Conservation (phyloP, 2,113 vertebrate genomes). For the Pterocles gutturalis region DNA sequence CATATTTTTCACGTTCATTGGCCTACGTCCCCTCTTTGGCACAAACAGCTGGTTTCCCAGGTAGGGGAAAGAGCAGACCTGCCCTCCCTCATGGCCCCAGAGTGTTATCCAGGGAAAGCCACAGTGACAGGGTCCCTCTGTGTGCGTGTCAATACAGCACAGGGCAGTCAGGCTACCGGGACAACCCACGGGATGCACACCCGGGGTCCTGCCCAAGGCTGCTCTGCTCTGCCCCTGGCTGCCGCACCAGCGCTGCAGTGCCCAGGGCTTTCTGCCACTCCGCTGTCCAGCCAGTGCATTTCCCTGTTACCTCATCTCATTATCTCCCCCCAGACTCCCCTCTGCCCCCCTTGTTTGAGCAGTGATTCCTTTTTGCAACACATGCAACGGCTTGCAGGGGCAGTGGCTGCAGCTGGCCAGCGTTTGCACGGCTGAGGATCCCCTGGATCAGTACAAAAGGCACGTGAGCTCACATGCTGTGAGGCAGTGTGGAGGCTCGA, state of each 20-base stretch:
- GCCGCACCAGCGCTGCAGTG: not conserved
- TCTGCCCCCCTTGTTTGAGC: not conserved
- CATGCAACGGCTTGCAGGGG: rapidly evolving
- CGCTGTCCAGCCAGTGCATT: rapidly evolving
- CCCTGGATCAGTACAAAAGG: not conserved
- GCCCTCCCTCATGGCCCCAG: not conserved
- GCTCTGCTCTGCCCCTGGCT: rapidly evolving
- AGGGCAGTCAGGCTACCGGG: rapidly evolving
- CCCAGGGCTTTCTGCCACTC: not conserved
- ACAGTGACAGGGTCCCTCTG: not conserved
- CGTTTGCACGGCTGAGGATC: not conserved
- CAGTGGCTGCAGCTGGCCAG: not conserved
- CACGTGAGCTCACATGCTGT: rapidly evolving
- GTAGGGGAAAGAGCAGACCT: not conserved
- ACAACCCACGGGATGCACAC: rapidly evolving
- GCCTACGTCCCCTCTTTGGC: not conserved
- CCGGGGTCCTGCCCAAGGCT: not conserved
- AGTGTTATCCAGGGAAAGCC: rapidly evolving
- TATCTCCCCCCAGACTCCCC: rapidly evolving
- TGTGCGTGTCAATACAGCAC: rapidly evolving
- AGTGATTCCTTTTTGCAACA: not conserved
- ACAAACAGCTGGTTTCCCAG: not conserved
- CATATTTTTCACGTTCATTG: not conserved
- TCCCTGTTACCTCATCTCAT: rapidly evolving
- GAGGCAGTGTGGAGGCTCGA: not conserved